Evolutionary conservation across 2,113 vertebrate genomes (phyloP), one percentile per base, ranked within the genome.

Genomic region (Osmerus eperlanus): DNA sequence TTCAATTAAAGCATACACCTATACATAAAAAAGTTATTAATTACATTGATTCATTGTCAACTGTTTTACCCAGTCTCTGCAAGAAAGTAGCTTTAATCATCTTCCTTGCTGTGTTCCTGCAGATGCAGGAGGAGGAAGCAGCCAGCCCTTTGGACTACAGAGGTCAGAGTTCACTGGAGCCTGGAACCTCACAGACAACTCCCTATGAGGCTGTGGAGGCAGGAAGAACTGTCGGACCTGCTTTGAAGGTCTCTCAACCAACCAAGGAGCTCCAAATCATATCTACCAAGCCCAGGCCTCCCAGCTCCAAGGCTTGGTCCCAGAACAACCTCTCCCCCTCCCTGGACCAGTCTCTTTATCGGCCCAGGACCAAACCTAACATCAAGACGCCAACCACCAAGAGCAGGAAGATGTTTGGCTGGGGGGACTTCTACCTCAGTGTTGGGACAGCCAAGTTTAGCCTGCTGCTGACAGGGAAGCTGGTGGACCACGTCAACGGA

Each of bases 401-500:
- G 78, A 82, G 89, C 75, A 93, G 92, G 82, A 93, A 92, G 81
- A 92, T 90, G 79, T 87, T 93, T 11, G 91, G 92, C 23, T 93
- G 92, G 92, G 92, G 91, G 0, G 88, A 93, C 68, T 93, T 93
- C 70, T 90, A 92, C 75, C 91, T 91, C 70, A 91, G 91, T 0
- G 90, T 93, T 21, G 92, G 91, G 77, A 92, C 91, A 0, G 18
- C 91, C 53, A 93, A 93, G 74, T 90, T 92, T 61, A 92, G 90
- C 79, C 90, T 93, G 14, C 77, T 92, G 70, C 91, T 93, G 78
- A 93, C 90, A 0, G 92, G 92, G 4, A 93, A 93, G 59, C 92
- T 93, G 0, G 91, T 93, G 2, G 92, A 93, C 78, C 92, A 93
- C 56, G 89, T 91, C 77, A 92, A 93, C 2, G 92, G 92, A 2